These are phyloP conservation scores for Teinopalpus imperialis DNA, from an alignment of 2,888 invertebrate species.

Conservation along the genomic window DNA sequence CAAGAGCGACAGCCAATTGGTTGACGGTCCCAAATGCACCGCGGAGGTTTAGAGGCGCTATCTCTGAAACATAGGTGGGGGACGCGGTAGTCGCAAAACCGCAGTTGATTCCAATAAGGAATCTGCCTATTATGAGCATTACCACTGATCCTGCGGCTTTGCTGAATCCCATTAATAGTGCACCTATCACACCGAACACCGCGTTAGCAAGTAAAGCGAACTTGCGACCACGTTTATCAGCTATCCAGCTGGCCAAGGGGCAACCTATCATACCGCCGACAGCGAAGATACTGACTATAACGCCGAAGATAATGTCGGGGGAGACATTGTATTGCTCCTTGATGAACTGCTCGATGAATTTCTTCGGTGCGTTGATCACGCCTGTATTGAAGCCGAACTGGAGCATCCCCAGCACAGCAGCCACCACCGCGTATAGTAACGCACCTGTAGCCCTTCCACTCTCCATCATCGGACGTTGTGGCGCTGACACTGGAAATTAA, in stretches of 20 bases:
- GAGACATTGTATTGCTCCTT: constrained; percentile 75
- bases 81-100: constrained; percentile 82
- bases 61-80: constrained; percentile 76
- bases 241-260: constrained; percentile 87
- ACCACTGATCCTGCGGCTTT: constrained; percentile 84
- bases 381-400: constrained; percentile 88
- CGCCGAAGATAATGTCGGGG: constrained; percentile 79
- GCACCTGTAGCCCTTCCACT: constrained; percentile 80
- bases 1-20: constrained; percentile 74
- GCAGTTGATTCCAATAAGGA: constrained; percentile 88
- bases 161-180: constrained; percentile 85
- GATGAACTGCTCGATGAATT: constrained; percentile 84
- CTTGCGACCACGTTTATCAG: constrained; percentile 86
- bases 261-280: constrained; percentile 91
- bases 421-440: constrained; percentile 84
- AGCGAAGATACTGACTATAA: constrained; percentile 89
- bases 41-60: constrained; percentile 65
- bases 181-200: constrained; percentile 84
- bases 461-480: constrained; percentile 51
- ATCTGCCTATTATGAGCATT: constrained; percentile 87
- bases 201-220: constrained; percentile 85
- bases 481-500: constrained; percentile 43
- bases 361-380: constrained; percentile 85
- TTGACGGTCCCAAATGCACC: constrained; percentile 77
- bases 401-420: constrained; percentile 86